A percentile compares a stretch with the other conserved stretches of the same genome.
phyloP scores from a whole-genome alignment of 2,797 vertebrate genomes.

The Masticophis lateralis region DNA sequence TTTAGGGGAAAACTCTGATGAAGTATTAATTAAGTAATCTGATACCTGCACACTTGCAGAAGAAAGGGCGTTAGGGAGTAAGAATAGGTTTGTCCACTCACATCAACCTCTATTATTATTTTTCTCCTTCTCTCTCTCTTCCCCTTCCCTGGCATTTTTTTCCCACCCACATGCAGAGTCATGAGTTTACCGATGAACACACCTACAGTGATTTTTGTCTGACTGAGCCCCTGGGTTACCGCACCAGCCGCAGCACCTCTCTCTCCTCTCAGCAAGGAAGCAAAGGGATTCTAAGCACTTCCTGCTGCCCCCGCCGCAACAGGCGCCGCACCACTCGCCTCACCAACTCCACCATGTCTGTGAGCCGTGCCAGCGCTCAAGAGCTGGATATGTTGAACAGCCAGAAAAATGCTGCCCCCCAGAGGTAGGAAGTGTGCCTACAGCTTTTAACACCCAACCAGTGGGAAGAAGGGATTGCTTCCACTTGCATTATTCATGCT shows the following conservation, averaged over 20 bases:
- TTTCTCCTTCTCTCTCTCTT: not conserved
- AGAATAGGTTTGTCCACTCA: not conserved
- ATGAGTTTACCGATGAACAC: constrained; percentile 78
- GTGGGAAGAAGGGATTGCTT: not conserved
- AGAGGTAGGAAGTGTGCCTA: constrained; percentile 64
- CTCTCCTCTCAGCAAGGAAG: constrained; percentile 83
- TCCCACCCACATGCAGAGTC: constrained; percentile 61
- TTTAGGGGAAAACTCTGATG: not conserved
- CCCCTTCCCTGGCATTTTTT: too few species aligned
- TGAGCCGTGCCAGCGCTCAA: constrained; percentile 86
- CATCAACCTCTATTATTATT: not conserved
- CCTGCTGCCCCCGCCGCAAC: constrained; percentile 82
- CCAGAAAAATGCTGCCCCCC: constrained; percentile 68
- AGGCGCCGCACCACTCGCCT: constrained; percentile 83
- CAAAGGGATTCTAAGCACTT: constrained; percentile 54
- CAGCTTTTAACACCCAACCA: not conserved
- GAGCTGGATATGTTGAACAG: constrained; percentile 84
- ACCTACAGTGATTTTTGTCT: constrained; percentile 83
- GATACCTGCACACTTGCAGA: not conserved
- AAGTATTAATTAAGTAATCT: not conserved
- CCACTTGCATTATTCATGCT: not conserved
- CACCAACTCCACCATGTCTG: constrained; percentile 86
- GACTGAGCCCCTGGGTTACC: constrained; percentile 80
- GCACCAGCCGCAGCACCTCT: constrained; percentile 87
- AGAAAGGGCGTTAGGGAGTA: not conserved